Conservation (phyloP, 2,797 vertebrate species). For the Tympanoctomys barrerae region DNA sequence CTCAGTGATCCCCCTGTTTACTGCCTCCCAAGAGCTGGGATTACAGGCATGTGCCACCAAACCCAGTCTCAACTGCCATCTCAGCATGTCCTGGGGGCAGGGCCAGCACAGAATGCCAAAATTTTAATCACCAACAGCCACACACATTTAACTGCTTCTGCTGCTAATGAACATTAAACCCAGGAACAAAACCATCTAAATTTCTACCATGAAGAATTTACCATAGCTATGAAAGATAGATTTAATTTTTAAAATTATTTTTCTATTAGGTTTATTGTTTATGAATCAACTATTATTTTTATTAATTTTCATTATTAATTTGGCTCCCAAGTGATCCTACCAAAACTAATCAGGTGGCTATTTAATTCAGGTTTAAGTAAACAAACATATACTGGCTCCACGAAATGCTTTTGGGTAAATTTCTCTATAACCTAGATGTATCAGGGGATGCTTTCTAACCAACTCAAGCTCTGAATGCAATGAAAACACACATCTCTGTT, state of each 20-base stretch:
- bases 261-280: background rate
- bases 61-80: too few relatives aligned
- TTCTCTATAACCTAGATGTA: background rate
- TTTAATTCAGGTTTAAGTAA: conserved; percentile 48
- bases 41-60: too few relatives aligned
- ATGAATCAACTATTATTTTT: background rate
- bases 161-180: conserved; percentile 15
- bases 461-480: conserved; percentile 22
- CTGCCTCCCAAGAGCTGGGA: too few relatives aligned
- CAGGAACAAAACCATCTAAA: conserved; percentile 10
- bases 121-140: background rate
- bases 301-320: conserved; percentile 30
- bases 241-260: conserved; percentile 26
- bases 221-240: background rate
- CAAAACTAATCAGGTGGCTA: conserved; percentile 34
- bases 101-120: background rate
- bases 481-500: background rate
- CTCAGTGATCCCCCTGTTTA: too few relatives aligned
- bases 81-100: too few relatives aligned
- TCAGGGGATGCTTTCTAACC: background rate
- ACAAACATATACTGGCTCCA: conserved; percentile 29
- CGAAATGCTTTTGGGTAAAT: conserved; percentile 48
- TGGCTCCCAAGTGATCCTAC: background rate
- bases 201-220: background rate
- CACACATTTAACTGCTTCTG: background rate